Evolutionary conservation across 1,140 invertebrate genomes (phyloP), one percentile per base, ranked within the genome.

Genomic region (Heliconius congener): DNA sequence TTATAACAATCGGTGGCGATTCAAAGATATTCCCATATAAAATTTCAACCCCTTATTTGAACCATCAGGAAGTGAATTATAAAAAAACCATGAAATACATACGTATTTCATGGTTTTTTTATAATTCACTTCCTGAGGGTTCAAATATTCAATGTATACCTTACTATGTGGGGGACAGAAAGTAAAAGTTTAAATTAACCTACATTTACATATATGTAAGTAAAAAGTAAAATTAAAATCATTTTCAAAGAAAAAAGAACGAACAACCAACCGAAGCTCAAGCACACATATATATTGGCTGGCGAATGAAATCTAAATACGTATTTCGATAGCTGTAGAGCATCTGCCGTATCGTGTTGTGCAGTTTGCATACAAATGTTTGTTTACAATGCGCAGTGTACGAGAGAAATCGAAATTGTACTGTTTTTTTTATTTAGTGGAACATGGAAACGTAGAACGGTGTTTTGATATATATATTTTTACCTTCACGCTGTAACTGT

Each of bases 281-380:
- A 66, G 23, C n/a, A 66, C 23, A 66, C 23, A 66, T 23, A 5
- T 30, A 66, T 27, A 66, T 66, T 66, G 57, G 57, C 23, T 27
- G 23, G 60, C 60, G 60, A 66, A 66, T 66, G 60, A 66, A 66
- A 66, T 66, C 60, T 66, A 66, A 66, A 66, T 66, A 66, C 60
- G 60, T 23, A 57, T 66, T 66, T 66, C 27, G 60, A 66, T 66
- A 66, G 60, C 23, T 66, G 60, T n/a, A 66, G 60, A 66, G 23
- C 60, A 66, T 66, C 60, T 66, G 60, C 60, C 60, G 60, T 66
- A 66, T 66, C 60, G 60, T 30, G 60, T 66, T 30, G 60, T 66
- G 27, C 60, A 66, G 60, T 66, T 66, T 66, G 60, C 60, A 66
- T 66, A 30, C 60, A 66, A 66, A 66, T 66, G 60, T 66, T 66